Evolutionary conservation across 2,113 vertebrate genomes (phyloP).

Genomic region (Archocentrus centrarchus): DNA sequence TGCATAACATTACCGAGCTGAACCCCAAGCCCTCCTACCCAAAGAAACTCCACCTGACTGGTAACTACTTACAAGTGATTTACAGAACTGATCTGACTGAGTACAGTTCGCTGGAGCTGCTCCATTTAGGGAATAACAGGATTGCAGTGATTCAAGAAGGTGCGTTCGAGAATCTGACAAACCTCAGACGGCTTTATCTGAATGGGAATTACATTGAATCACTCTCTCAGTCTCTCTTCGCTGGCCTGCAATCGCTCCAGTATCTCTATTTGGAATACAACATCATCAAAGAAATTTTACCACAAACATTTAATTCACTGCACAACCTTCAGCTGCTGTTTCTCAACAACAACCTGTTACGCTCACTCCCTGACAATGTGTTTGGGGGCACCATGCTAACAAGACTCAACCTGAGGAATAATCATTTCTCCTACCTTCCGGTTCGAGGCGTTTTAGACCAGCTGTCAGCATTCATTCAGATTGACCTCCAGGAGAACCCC

Average conservation of each 20-base stretch:
- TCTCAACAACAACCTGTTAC: conserved; percentile 96
- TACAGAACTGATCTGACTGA: conserved; percentile 89
- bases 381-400: conserved; percentile 94
- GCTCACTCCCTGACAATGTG: conserved; percentile 90
- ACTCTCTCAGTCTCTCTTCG: conserved; percentile 90
- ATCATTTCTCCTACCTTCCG: conserved; percentile 94
- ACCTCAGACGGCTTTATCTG: conserved; percentile 94
- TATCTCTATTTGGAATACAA: conserved; percentile 99
- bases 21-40: conserved; percentile 93
- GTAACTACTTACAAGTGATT: conserved; percentile 94
- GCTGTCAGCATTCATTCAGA: conserved; percentile 96
- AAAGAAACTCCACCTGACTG: conserved; percentile 98
- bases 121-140: conserved; percentile 96
- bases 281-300: conserved; percentile 95
- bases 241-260: conserved; percentile 92
- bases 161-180: conserved; percentile 94
- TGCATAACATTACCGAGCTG: conserved; percentile 93
- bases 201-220: conserved; percentile 98
- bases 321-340: conserved; percentile 95
- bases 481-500: conserved; percentile 97
- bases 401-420: conserved; percentile 95
- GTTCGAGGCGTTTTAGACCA: conserved; percentile 96
- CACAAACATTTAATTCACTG: conserved; percentile 90
- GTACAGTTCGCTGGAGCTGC: conserved; percentile 92
- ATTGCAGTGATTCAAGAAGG: conserved; percentile 95